These are phyloP conservation scores for Dromas ardeola DNA, from an alignment of 2,113 vertebrate species.

Conservation along the genomic window DNA sequence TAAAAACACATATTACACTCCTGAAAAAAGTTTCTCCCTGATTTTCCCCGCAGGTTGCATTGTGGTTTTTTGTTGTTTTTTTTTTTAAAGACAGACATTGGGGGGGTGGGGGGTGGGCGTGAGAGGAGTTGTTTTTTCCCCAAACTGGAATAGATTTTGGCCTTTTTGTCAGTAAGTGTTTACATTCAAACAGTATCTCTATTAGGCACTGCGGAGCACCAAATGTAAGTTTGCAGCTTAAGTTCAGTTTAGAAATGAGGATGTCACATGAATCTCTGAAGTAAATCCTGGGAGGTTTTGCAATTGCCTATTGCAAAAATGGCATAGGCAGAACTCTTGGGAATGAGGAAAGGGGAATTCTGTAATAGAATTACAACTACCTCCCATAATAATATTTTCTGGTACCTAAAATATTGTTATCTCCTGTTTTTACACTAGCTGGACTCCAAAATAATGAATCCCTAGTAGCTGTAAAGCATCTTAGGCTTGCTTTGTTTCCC, in stretches of 20 bases:
- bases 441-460: not conserved
- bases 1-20: not conserved
- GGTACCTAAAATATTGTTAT: not conserved
- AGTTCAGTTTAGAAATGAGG: not conserved
- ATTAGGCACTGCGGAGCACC: not conserved
- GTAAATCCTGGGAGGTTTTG: not conserved
- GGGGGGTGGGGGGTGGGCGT: accelerated
- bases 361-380: not conserved
- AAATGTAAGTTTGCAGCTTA: not conserved
- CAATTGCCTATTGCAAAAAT: not conserved
- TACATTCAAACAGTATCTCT: not conserved
- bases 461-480: not conserved
- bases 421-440: not conserved
- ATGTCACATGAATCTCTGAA: not conserved
- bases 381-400: not conserved
- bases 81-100: not conserved
- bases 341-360: not conserved
- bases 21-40: accelerated
- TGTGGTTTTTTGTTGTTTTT: not conserved
- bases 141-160: not conserved
- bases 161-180: not conserved
- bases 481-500: not conserved
- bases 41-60: not conserved
- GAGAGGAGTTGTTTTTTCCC: not conserved
- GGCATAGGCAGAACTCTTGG: not conserved